Conservation (phyloP, 2,113 vertebrate genomes). For the Chascanopsetta lugubris region DNA sequence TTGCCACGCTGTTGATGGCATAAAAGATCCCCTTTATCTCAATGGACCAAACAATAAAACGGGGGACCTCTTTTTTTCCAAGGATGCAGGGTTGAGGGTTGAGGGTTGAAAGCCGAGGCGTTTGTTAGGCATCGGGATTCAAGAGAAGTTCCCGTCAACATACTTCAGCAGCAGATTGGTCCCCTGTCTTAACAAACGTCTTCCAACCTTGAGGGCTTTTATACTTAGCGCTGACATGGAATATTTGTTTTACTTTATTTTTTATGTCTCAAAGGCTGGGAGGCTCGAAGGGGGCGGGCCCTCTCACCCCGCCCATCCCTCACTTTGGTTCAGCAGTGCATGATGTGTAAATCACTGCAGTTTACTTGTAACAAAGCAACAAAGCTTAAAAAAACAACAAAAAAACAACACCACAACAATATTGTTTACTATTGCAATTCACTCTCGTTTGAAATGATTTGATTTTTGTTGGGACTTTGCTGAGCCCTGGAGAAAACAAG, state of each 20-base stretch:
- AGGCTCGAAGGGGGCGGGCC: slow-evolving; percentile 45
- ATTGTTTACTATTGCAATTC: background rate
- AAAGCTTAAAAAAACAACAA: slow-evolving; percentile 27
- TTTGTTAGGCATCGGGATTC: slow-evolving; percentile 39
- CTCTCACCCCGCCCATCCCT: slow-evolving; percentile 17
- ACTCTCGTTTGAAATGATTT: background rate
- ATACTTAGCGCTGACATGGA: slow-evolving; percentile 42
- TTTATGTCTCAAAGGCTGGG: slow-evolving; percentile 30
- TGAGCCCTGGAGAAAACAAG: slow-evolving; percentile 4
- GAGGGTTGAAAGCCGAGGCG: slow-evolving; percentile 53
- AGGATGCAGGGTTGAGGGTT: slow-evolving; percentile 39
- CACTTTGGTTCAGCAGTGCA: slow-evolving; percentile 42
- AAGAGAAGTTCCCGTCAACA: slow-evolving; percentile 40
- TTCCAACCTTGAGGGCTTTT: slow-evolving; percentile 57
- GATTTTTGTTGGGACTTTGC: slow-evolving; percentile 21
- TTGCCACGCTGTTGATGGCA: slow-evolving; percentile 64
- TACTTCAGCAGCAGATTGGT: slow-evolving; percentile 40
- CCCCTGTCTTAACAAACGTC: slow-evolving; percentile 41
- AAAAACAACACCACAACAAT: slow-evolving; percentile 13
- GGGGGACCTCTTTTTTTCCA: slow-evolving; percentile 38
- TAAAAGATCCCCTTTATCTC: slow-evolving; percentile 71
- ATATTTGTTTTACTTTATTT: slow-evolving; percentile 23
- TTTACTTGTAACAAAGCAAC: slow-evolving; percentile 23
- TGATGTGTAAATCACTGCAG: slow-evolving; percentile 30
- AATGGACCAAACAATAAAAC: slow-evolving; percentile 57